These are phyloP conservation scores for Brachyhypopomus occidentalis DNA, from an alignment of 2,113 vertebrate genomes.

Conservation along the genomic window DNA sequence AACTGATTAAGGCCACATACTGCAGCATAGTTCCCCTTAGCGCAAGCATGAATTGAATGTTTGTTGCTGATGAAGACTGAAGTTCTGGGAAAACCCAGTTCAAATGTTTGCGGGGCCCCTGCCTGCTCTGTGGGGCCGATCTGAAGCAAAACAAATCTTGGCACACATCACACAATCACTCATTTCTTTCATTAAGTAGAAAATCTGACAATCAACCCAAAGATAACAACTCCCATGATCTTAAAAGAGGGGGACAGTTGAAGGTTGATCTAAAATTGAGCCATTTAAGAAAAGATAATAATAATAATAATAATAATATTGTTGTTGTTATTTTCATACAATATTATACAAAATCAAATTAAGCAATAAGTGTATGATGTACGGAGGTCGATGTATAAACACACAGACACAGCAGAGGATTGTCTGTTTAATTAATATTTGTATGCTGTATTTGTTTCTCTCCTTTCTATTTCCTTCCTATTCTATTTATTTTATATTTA, in stretches of 20 bases:
- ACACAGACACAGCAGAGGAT: no score
- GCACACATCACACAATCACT: constrained; percentile 3
- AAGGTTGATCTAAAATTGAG: background rate
- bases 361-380: background rate
- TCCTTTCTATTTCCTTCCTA: no score
- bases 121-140: constrained; percentile 34
- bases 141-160: constrained; percentile 45
- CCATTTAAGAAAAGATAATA: background rate
- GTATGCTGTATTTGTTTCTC: no score
- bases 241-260: background rate
- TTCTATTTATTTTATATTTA: no score
- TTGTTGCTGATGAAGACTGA: constrained; percentile 67
- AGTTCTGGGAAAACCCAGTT: constrained; percentile 43
- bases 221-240: no score
- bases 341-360: no score
- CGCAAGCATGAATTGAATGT: constrained; percentile 68
- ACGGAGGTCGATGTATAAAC: background rate
- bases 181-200: constrained; percentile 14
- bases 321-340: no score
- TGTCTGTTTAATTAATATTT: no score
- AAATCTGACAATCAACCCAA: background rate
- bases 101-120: constrained; percentile 49
- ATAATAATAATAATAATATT: no score
- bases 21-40: constrained; percentile 65
- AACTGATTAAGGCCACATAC: constrained; percentile 72